phyloP scores from a whole-genome alignment of 2,888 invertebrate genomes.

The Griposia aprilina region DNA sequence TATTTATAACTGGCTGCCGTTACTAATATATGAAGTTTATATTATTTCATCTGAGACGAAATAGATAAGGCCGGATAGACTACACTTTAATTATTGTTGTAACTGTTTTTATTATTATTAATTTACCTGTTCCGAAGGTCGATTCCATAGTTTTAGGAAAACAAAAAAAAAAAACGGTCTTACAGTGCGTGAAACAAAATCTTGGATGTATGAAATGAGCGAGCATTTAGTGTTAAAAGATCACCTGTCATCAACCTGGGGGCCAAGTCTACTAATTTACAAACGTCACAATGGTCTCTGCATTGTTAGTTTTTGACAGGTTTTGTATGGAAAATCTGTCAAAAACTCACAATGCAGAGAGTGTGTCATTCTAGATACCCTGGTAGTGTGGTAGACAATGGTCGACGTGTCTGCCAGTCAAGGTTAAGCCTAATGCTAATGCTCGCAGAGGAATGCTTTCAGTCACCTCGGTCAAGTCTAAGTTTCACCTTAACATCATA shows the following conservation, averaged over 20 bases:
- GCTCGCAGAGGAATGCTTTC: slow-evolving; percentile 32
- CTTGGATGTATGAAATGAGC: neutral
- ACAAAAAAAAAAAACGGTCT: no score
- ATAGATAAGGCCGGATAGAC: slow-evolving; percentile 53
- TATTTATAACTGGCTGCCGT: slow-evolving; percentile 67
- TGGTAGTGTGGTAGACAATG: neutral
- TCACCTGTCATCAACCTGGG: slow-evolving; percentile 36
- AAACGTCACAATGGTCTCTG: no score
- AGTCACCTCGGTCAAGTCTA: neutral
- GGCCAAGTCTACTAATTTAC: no score
- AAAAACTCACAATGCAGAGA: no score
- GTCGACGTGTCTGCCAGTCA: slow-evolving; percentile 20
- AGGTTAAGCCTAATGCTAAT: slow-evolving; percentile 41
- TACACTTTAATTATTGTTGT: slow-evolving; percentile 44
- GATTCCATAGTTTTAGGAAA: neutral
- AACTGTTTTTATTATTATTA: slow-evolving; percentile 39
- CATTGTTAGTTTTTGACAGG: no score
- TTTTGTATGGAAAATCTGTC: no score
- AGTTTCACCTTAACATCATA: neutral
- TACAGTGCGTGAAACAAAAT: neutral
- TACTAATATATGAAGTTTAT: slow-evolving; percentile 67
- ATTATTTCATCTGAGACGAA: slow-evolving; percentile 52
- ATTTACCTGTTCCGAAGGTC: slow-evolving; percentile 52
- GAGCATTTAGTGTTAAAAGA: slow-evolving; percentile 19
- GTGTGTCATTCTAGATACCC: no score